Evolutionary conservation across 1,140 invertebrate species (phyloP).

Genomic region (Leptinotarsa undecemlineata): DNA sequence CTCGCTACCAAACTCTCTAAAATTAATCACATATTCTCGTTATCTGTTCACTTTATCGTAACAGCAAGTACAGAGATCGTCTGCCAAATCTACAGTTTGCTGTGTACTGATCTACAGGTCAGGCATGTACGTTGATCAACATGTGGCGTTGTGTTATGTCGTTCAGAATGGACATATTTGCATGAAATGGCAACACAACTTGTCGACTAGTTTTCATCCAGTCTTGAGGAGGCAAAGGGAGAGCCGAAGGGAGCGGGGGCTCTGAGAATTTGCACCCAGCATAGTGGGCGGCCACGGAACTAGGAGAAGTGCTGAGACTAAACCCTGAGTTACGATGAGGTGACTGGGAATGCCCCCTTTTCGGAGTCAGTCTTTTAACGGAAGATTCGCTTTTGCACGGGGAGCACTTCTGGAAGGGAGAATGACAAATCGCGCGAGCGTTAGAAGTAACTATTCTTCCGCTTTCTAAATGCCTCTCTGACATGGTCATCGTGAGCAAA

Average conservation of each 20-base stretch:
- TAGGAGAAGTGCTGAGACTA: slow-evolving; percentile 47
- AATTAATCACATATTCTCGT: slow-evolving; percentile 44
- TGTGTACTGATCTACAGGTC: slow-evolving; percentile 44
- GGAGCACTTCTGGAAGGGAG: slow-evolving; percentile 20
- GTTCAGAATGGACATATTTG: slow-evolving; percentile 43
- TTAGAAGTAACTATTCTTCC: slow-evolving; percentile 31
- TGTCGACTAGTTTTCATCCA: slow-evolving; percentile 56
- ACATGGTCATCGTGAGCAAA: slow-evolving; percentile 37
- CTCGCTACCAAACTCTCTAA: slow-evolving; percentile 51
- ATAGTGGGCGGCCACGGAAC: slow-evolving; percentile 56
- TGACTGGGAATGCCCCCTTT: slow-evolving; percentile 14
- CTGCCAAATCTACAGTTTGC: slow-evolving; percentile 28
- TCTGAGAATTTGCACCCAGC: slow-evolving; percentile 67
- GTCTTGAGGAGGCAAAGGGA: slow-evolving; percentile 65
- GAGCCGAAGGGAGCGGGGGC: slow-evolving; percentile 63
- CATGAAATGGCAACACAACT: slow-evolving; percentile 31
- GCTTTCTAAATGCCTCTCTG: slow-evolving; percentile 35
- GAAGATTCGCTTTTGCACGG: slow-evolving; percentile 25
- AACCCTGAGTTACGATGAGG: slow-evolving; percentile 19
- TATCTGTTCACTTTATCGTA: slow-evolving; percentile 42
- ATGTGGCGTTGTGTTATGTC: slow-evolving; percentile 59
- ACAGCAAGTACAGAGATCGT: slow-evolving; percentile 46
- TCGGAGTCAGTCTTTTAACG: slow-evolving; percentile 27
- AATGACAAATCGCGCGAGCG: slow-evolving; percentile 19
- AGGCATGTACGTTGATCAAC: slow-evolving; percentile 61